Base-by-base conservation (phyloP, 37 sponge, comb jelly and placozoan genomes). In the Ephydatia muelleri region DNA sequence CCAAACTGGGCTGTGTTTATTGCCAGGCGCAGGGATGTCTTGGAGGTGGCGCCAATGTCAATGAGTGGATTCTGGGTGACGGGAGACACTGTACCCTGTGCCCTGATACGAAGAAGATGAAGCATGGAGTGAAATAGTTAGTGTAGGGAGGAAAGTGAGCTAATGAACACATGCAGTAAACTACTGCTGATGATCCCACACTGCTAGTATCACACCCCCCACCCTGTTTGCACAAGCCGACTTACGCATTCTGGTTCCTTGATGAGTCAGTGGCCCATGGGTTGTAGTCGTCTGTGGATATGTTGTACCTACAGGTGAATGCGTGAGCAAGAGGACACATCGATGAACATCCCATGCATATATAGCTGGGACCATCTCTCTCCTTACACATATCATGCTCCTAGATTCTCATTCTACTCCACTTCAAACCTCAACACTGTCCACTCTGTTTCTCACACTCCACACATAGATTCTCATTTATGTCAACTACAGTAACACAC, bases 201-300 rank as follows among this genome's bases (percentile, higher is more conserved):
- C n/a, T 43, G 3, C 34, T 36, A 22, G 32, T 49, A 77, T 36
- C 9, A 30, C 38, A 34, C 67, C 81, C 27, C 69, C 65, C 38
- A 80, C 81, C 33, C 33, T 33, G 33, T 14, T 35, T 27, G 28
- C 6, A 3, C 43, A 43, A 43, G 43, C 43, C 43, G n/a, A 69
- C 95, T 92, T 77, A 95, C 94, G 66, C 81, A 65, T 91, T 78
- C 28, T 95, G 65, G 74, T 98, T 98, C 81, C 79, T 82, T 13
- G 78, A 75, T n/a, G 90, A 5, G 68, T 96, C 77, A n/a, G 99
- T 98, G 65, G 78, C 84, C 85, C 83, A 94, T 22, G 97, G 97
- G 84, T 98, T 93, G 78, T 96, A 98, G 85, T 98, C 99, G 77
- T 98, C 99, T 30, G 99, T 98, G 40, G 97, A 92, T 75, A 98